These are phyloP conservation scores for Synanthedon andrenaeformis DNA, from an alignment of 2,888 invertebrate genomes.

Conservation along the genomic window DNA sequence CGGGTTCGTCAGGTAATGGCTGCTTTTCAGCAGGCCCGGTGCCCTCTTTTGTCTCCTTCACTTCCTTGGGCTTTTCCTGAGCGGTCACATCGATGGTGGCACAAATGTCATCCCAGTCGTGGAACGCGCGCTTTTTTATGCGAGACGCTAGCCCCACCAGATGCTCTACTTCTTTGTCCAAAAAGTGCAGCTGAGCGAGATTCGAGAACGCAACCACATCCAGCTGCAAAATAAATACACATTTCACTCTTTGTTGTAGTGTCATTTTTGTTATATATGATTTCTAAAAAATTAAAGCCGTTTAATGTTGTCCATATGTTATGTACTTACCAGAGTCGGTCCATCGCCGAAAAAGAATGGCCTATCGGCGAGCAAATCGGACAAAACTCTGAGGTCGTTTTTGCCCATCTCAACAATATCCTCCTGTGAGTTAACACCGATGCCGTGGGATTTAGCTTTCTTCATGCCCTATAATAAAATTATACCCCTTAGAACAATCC, in stretches of 20 bases:
- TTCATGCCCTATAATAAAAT: conserved; percentile 79
- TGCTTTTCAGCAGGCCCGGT: conserved; percentile 76
- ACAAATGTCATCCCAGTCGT: conserved; percentile 93
- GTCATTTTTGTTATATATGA: neutral
- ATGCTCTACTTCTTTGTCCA: conserved; percentile 89
- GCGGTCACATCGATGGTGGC: conserved; percentile 85
- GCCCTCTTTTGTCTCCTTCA: conserved; percentile 78
- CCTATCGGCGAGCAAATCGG: conserved; percentile 90
- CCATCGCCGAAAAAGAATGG: conserved; percentile 97
- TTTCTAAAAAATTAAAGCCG: neutral
- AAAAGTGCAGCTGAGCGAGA: conserved; percentile 91
- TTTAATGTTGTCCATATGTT: neutral
- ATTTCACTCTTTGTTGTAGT: conserved; percentile 2
- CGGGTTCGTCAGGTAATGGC: conserved; percentile 45
- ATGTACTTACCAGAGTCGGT: conserved; percentile 82
- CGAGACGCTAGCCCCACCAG: conserved; percentile 90
- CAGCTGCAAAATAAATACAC: conserved; percentile 68
- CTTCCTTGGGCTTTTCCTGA: conserved; percentile 85
- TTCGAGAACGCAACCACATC: conserved; percentile 95
- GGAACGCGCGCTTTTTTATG: conserved; percentile 90
- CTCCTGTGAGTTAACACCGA: conserved; percentile 91
- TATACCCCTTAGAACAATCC: conserved; percentile 18
- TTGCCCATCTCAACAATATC: conserved; percentile 93
- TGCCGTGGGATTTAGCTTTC: conserved; percentile 93
- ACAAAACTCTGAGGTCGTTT: conserved; percentile 90